These are phyloP conservation scores for Liparis tanakae DNA, from an alignment of 2,797 vertebrate species.

Conservation along the genomic window DNA sequence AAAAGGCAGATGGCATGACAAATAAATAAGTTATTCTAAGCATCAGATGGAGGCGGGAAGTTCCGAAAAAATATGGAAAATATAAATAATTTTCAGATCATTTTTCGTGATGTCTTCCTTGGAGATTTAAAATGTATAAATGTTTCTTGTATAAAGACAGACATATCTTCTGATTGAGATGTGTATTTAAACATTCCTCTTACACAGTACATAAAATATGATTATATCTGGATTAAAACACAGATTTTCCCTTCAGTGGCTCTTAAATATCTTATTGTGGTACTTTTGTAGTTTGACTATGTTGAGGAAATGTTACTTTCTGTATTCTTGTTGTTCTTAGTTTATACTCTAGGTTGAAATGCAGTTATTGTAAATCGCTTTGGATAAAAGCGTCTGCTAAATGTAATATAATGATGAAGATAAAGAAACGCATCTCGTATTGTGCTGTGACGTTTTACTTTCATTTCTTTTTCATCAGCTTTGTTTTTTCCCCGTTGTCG, in stretches of 20 bases:
- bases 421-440: background rate
- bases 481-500: slow-evolving; percentile 20
- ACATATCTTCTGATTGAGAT: slow-evolving; percentile 14
- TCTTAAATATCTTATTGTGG: too few relatives aligned
- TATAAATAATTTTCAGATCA: background rate
- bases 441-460: background rate
- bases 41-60: background rate
- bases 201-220: background rate
- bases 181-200: slow-evolving; percentile 15
- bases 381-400: too few relatives aligned
- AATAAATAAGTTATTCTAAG: slow-evolving; percentile 19
- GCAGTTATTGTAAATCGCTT: too few relatives aligned
- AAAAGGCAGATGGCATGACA: slow-evolving; percentile 1
- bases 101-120: slow-evolving; percentile 1
- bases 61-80: slow-evolving; percentile 21
- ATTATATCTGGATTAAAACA: too few relatives aligned
- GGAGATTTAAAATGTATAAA: background rate
- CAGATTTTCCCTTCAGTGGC: too few relatives aligned
- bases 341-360: too few relatives aligned
- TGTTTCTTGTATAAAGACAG: slow-evolving; percentile 1
- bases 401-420: too few relatives aligned
- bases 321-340: too few relatives aligned
- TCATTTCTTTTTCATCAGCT: background rate
- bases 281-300: too few relatives aligned
- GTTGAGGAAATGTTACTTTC: too few relatives aligned